Evolutionary conservation across 2,888 invertebrate genomes (phyloP), one percentile per base, ranked within the genome.

Genomic region (Pseudococcus viburni): DNA sequence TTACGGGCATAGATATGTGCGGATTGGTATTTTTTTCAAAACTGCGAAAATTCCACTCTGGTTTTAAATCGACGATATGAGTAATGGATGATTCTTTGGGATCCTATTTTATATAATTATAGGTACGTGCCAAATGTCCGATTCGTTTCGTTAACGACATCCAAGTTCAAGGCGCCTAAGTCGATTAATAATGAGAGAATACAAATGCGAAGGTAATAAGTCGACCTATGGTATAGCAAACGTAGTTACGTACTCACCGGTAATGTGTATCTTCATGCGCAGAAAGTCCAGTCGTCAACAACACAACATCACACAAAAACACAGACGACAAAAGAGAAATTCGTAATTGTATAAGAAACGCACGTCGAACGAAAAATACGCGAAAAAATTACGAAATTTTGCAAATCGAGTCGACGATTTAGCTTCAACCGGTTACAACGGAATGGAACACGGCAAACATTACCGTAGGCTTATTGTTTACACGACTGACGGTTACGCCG

Each of bases 391-490:
- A n/a, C 42, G 42, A 42, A 80, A 42, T 42, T 80, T 19, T 80
- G 26, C n/a, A 46, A 80, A 42, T 19, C n/a, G 42, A 80, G 7
- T 39, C 12, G 33, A 42, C 42, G 42, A 42, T 80, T n/a, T 26
- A 80, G n/a, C n/a, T 80, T 46, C 80, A 80, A 80, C 80, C 80
- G 80, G 80, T 80, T 80, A 80, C 42, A 80, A 80, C 80, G n/a
- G 46, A 39, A 80, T 42, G 42, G 9, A 80, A 59, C n/a, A 5
- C 59, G 59, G 19, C 80, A 80, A 51, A 39, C 55, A 85, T 55
- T 85, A 85, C 59, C 39, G 59, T 84, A 84, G 42, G 84, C 84
- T 84, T 84, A 51, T 84, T 84, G 84, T 84, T 84, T 84, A 80
- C 80, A 42, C 80, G 80, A 84, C 26, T 80, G 84, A 84, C 84